Evolutionary conservation across 2,113 vertebrate species (phyloP).

Genomic region (Clupea harengus): DNA sequence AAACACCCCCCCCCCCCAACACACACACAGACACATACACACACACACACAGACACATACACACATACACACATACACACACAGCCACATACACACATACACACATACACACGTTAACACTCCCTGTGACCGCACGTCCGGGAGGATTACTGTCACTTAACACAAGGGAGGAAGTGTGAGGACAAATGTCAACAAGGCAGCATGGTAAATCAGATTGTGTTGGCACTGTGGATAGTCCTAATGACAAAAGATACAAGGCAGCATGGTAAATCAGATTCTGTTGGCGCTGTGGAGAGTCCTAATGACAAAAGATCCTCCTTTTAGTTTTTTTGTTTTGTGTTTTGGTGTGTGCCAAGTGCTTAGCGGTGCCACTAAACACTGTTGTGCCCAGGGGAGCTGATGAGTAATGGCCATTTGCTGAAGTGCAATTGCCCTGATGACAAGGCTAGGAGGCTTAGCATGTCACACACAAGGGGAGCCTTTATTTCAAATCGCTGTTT

Average conservation of each 20-base stretch:
- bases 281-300: not conserved
- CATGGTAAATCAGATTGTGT: not conserved
- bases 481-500: not conserved
- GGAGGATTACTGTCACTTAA: not conserved
- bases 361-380: not conserved
- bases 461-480: not conserved
- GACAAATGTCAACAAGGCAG: not conserved
- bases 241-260: not conserved
- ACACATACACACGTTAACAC: not conserved
- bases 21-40: not conserved
- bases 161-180: not conserved
- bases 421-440: slow-evolving; percentile 9
- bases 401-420: not conserved
- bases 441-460: not conserved
- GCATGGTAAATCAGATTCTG: not conserved
- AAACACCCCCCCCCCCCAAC: slow-evolving; percentile 7
- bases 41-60: not conserved
- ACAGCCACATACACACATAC: slow-evolving; percentile 10
- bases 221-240: not conserved
- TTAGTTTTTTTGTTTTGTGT: no score
- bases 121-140: not conserved
- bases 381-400: not conserved
- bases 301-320: no score
- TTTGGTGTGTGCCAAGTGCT: not conserved
- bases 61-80: slow-evolving; percentile 1